Base-by-base conservation (phyloP, 2,113 vertebrate species). In the Siphamia tubifer region DNA sequence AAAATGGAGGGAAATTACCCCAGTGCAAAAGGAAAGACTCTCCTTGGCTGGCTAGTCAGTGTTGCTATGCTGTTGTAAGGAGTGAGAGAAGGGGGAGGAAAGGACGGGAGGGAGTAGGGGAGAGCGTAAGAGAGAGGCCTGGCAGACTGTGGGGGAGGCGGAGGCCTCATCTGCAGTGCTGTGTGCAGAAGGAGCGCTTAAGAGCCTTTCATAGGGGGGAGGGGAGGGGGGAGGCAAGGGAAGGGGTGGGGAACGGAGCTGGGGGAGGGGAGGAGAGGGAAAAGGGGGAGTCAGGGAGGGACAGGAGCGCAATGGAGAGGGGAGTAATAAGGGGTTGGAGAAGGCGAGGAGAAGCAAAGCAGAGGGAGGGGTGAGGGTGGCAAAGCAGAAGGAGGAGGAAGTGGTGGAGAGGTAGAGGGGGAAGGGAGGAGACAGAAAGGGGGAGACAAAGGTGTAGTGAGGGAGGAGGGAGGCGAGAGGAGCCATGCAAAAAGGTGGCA, bases 1-100 rank as follows among this genome's bases (percentile, higher is more conserved):
- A 88, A 91, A 90, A 91, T 89, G 86, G 85, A 89, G 85, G 83
- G 73, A 86, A 90, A 82, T 71, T 81, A 81, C 78, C 86, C 84
- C 62, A 61, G 69, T 65, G 44, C 55, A 65, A 64, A 56, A 66
- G 76, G 40, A 44, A 78, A 82, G 69, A 78, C 72, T 77, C 81
- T 85, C 83, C 77, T 68, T 76, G 74, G 70, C 84, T 81, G 69
- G 65, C 39, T 74, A 66, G 66, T 75, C 76, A 74, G 84, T 86
- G 84, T 90, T 91, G 89, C 89, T 89, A 85, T 89, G 82, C 89
- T 79, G 82, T 82, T 85, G 60, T 65, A 79, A 83, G 86, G 82
- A 77, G 55, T 1, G 72, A 49, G 57, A 49, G 68, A 53, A 10
- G 65, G 36, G 54, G 31, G 58, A 35, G 72, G 19, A 28, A 45